These are phyloP conservation scores for Orius insidiosus DNA, from an alignment of 1,140 invertebrate species.

Conservation along the genomic window DNA sequence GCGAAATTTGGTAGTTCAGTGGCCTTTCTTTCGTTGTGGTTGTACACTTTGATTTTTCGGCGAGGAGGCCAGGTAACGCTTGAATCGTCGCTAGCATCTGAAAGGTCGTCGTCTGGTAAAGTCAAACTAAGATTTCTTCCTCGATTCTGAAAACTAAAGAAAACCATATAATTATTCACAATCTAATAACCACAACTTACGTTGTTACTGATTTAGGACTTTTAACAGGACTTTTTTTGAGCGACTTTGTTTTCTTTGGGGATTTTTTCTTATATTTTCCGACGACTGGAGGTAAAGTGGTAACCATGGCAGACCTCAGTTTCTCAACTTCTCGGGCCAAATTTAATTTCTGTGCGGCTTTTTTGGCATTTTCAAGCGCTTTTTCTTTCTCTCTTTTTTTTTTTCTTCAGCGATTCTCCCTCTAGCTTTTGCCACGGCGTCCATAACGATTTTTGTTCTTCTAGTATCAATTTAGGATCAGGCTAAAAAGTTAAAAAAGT, in stretches of 20 bases:
- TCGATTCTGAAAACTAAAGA: no score
- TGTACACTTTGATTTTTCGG: not conserved
- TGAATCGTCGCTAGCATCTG: slow-evolving; percentile 8
- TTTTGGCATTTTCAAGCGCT: not conserved
- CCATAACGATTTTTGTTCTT: slow-evolving; percentile 8
- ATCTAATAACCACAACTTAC: no score
- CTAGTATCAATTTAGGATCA: no score
- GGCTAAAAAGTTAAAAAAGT: no score
- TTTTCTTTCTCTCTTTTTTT: slow-evolving; percentile 6
- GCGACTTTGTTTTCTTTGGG: no score
- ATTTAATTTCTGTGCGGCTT: not conserved
- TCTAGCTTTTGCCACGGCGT: slow-evolving; percentile 5
- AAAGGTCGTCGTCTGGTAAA: not conserved
- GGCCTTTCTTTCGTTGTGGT: no score
- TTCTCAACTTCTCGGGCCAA: slow-evolving; percentile 3
- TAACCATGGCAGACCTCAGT: slow-evolving; percentile 10
- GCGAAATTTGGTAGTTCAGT: no score
- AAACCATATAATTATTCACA: no score
- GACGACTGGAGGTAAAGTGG: slow-evolving; percentile 1
- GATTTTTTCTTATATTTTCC: no score
- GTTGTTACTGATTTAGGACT: no score
- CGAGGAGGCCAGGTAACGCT: slow-evolving; percentile 11
- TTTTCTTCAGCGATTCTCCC: slow-evolving; percentile 7
- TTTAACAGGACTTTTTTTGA: no score
- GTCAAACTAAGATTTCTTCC: no score